Percentiles rank a stretch among this genome's conserved stretches.
These are phyloP conservation scores for Drosophila birchii DNA, from an alignment of 2,888 invertebrate species.

Conservation along the genomic window DNA sequence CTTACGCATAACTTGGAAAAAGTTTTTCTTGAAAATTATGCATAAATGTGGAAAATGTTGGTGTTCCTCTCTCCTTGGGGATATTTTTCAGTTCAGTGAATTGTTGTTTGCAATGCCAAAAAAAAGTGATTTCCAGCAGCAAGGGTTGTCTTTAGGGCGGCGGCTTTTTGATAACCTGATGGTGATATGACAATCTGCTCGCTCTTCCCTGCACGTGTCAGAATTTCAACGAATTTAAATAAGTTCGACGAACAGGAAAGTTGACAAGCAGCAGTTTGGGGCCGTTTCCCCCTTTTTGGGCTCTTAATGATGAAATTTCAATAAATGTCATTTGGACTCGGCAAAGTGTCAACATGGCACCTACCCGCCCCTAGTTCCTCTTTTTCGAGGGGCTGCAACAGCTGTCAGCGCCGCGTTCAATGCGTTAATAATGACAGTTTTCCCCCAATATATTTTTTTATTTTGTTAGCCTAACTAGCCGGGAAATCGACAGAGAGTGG, in stretches of 20 bases:
- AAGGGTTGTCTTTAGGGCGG: constrained; percentile 59
- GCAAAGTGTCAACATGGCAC: constrained; percentile 73
- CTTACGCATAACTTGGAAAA: constrained; percentile 53
- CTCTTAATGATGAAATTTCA: constrained; percentile 74
- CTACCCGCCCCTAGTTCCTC: constrained; percentile 38
- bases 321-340: constrained; percentile 74
- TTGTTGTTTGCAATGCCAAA: constrained; percentile 63
- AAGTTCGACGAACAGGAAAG: constrained; percentile 66
- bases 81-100: constrained; percentile 79
- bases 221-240: constrained; percentile 72
- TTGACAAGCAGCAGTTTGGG: constrained; percentile 58
- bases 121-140: constrained; percentile 61
- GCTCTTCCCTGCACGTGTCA: constrained; percentile 57
- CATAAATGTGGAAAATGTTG: constrained; percentile 56
- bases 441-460: constrained; percentile 47
- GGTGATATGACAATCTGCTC: constrained; percentile 62
- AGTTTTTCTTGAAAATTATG: constrained; percentile 70
- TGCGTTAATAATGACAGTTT: constrained; percentile 82
- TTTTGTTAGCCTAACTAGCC: constrained; percentile 37
- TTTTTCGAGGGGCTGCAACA: constrained; percentile 48
- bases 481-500: constrained; percentile 41
- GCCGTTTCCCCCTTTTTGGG: not conserved
- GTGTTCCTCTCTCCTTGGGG: constrained; percentile 64
- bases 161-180: constrained; percentile 45
- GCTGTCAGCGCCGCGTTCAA: constrained; percentile 74